These are phyloP conservation scores for Periophthalmus magnuspinnatus DNA, from an alignment of 2,797 vertebrate species.

Conservation along the genomic window DNA sequence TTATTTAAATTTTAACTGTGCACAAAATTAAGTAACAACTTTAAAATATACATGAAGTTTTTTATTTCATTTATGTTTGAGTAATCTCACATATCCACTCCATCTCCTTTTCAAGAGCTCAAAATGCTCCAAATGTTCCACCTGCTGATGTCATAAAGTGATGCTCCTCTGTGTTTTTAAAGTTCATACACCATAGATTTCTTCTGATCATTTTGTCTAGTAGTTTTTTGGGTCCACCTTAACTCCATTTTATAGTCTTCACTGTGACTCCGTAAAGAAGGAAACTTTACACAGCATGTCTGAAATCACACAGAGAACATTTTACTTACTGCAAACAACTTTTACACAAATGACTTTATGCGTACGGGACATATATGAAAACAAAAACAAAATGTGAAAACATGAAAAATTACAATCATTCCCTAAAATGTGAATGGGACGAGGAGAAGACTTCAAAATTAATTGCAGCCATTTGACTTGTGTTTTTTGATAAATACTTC, in stretches of 20 bases:
- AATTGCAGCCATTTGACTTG: too few relatives aligned
- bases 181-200: not conserved
- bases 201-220: not conserved
- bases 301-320: slow-evolving; percentile 44
- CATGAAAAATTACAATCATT: too few relatives aligned
- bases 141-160: not conserved
- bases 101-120: not conserved
- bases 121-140: not conserved
- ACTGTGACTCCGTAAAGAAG: slow-evolving; percentile 68
- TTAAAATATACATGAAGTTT: too few relatives aligned
- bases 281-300: slow-evolving; percentile 73
- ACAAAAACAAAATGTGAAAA: too few relatives aligned
- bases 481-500: too few relatives aligned
- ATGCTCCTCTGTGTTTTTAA: not conserved
- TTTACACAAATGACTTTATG: too few relatives aligned
- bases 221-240: not conserved
- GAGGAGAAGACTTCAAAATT: too few relatives aligned
- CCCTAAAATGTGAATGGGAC: too few relatives aligned
- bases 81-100: not conserved
- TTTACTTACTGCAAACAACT: too few relatives aligned
- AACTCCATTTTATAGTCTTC: slow-evolving; percentile 20
- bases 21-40: too few relatives aligned
- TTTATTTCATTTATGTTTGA: not conserved
- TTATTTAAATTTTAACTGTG: not conserved
- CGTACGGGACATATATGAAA: too few relatives aligned